Conservation (phyloP, 2,113 vertebrate species). For the Colaptes auratus region DNA sequence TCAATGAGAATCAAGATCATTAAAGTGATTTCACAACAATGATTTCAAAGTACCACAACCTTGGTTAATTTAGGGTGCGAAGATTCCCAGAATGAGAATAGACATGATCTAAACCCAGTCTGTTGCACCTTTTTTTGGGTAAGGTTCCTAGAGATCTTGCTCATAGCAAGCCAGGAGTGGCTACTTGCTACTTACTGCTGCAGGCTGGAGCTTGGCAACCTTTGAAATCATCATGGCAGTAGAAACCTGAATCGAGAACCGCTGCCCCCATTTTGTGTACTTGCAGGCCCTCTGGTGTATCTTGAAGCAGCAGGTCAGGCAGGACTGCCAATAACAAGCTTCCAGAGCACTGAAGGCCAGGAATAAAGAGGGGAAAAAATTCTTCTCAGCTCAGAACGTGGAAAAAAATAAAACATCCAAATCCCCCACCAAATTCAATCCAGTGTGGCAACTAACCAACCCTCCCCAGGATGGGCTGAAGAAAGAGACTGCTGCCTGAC, state of each 20-base stretch:
- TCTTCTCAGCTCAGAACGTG: neutral
- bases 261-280: accelerated
- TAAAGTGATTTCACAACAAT: neutral
- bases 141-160: neutral
- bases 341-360: conserved; percentile 29
- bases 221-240: conserved; percentile 37
- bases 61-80: neutral
- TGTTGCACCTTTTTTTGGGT: neutral
- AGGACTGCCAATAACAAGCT: neutral
- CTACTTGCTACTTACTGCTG: conserved; percentile 49
- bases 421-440: neutral
- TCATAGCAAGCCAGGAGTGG: neutral
- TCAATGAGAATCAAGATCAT: neutral
- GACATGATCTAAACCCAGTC: neutral
- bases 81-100: neutral
- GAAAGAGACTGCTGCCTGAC: too few relatives aligned
- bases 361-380: neutral
- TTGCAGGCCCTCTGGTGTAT: conserved; percentile 58
- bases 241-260: neutral
- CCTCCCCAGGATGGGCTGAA: neutral
- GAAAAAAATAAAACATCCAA: neutral
- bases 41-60: neutral
- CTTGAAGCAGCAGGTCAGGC: conserved; percentile 28
- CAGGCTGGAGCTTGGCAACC: neutral
- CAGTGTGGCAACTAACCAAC: neutral